Percentiles rank a stretch among this genome's conserved stretches.
These are phyloP conservation scores for Diloba caeruleocephala DNA, from an alignment of 2,888 invertebrate species.

Conservation along the genomic window DNA sequence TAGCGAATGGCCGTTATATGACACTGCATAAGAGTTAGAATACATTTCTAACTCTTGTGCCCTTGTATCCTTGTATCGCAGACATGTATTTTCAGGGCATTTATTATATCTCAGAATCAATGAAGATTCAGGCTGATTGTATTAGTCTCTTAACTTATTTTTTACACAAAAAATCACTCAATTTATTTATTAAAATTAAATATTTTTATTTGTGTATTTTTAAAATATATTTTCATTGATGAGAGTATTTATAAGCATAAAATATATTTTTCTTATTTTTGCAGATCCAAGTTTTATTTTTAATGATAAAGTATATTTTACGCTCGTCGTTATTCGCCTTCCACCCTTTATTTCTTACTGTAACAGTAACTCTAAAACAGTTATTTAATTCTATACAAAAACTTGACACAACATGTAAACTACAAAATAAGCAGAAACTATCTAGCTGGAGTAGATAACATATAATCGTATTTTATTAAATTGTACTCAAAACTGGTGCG, in stretches of 20 bases:
- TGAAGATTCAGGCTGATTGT: too few relatives aligned
- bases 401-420: slow-evolving; percentile 9
- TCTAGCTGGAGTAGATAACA: slow-evolving; percentile 39
- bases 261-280: not conserved
- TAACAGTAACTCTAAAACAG: slow-evolving; percentile 15
- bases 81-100: too few relatives aligned
- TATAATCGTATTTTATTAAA: slow-evolving; percentile 45
- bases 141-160: too few relatives aligned
- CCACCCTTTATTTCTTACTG: not conserved
- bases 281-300: not conserved
- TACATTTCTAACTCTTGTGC: too few relatives aligned
- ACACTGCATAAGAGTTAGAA: too few relatives aligned
- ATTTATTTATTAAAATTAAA: too few relatives aligned
- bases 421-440: slow-evolving; percentile 21
- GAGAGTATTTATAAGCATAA: not conserved
- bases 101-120: too few relatives aligned
- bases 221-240: slow-evolving; percentile 13
- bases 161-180: too few relatives aligned
- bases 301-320: not conserved
- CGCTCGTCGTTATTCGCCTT: slow-evolving; percentile 33
- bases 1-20: too few relatives aligned
- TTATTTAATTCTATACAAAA: slow-evolving; percentile 41
- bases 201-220: not conserved
- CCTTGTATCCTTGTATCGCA: too few relatives aligned
- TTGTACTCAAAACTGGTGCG: slow-evolving; percentile 38